These are phyloP conservation scores for Zosterops borbonicus DNA, from an alignment of 2,113 vertebrate species.

Conservation along the genomic window DNA sequence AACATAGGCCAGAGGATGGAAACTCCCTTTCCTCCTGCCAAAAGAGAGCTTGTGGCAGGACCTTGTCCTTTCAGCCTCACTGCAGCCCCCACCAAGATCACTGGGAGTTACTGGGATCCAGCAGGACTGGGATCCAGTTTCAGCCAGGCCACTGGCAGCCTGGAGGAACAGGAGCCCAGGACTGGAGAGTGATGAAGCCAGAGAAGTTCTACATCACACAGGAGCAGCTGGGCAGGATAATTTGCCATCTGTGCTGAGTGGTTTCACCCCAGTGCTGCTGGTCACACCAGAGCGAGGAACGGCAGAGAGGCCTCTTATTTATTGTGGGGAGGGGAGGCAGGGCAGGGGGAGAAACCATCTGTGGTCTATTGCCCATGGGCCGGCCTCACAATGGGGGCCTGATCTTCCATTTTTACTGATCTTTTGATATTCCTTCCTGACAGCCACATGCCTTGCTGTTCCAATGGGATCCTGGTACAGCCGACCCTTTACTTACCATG, in stretches of 20 bases:
- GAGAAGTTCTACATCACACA: not conserved
- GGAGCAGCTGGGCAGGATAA: conserved; percentile 57
- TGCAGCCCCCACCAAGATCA: not conserved
- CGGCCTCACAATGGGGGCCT: not conserved
- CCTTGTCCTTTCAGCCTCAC: not conserved
- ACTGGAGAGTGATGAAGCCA: not conserved
- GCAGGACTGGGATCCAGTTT: not conserved
- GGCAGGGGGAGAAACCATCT: not conserved
- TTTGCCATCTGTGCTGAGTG: conserved; percentile 57
- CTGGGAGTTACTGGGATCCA: not conserved
- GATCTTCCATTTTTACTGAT: not conserved
- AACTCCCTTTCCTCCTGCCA: not conserved
- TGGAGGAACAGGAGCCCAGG: not conserved
- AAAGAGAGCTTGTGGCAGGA: not conserved
- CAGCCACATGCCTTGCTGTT: not conserved
- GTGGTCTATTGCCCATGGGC: not conserved
- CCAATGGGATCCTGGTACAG: not conserved
- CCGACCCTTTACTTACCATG: too few relatives aligned
- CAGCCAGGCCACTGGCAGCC: not conserved
- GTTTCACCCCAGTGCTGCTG: conserved; percentile 37
- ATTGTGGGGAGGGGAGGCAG: not conserved
- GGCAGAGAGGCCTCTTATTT: not conserved
- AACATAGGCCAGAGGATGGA: not conserved
- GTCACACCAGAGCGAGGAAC: conserved; percentile 12
- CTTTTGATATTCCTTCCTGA: not conserved